A percentile compares a stretch with the other conserved stretches of the same genome.
Conservation (phyloP, 2,888 invertebrate genomes). For the Aleiodes testaceus region DNA sequence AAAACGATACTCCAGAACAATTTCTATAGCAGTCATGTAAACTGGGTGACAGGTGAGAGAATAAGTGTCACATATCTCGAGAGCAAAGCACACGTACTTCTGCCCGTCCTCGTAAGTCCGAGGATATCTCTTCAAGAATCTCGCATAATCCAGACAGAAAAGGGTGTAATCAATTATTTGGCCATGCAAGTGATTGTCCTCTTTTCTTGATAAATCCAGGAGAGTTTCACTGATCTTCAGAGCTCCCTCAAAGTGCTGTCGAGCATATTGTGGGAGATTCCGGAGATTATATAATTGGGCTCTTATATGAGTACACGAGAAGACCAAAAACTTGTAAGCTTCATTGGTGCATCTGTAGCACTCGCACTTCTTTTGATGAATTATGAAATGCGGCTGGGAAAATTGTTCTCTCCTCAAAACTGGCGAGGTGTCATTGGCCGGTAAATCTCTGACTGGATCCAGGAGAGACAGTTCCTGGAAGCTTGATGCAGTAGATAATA, state of each 20-base stretch:
- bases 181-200: slow-evolving; percentile 48
- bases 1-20: slow-evolving; percentile 55
- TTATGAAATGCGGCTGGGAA: slow-evolving; percentile 59
- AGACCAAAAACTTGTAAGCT: slow-evolving; percentile 62
- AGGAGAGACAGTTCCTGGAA: not conserved
- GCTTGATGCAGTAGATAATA: not conserved
- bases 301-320: slow-evolving; percentile 61
- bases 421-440: slow-evolving; percentile 61
- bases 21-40: slow-evolving; percentile 55
- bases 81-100: slow-evolving; percentile 54
- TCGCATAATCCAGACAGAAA: slow-evolving; percentile 62
- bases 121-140: slow-evolving; percentile 54
- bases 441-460: slow-evolving; percentile 46
- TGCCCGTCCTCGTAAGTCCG: slow-evolving; percentile 45
- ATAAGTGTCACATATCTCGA: slow-evolving; percentile 55
- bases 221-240: slow-evolving; percentile 54
- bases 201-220: slow-evolving; percentile 41
- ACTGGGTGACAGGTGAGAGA: slow-evolving; percentile 61
- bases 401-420: slow-evolving; percentile 60
- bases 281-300: slow-evolving; percentile 64
- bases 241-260: slow-evolving; percentile 64
- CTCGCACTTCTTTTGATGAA: slow-evolving; percentile 57
- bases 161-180: slow-evolving; percentile 59
- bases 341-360: slow-evolving; percentile 65
- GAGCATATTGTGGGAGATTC: slow-evolving; percentile 53